Evolutionary conservation across 2,888 invertebrate genomes (phyloP).

Genomic region (Lochmaea capreae): DNA sequence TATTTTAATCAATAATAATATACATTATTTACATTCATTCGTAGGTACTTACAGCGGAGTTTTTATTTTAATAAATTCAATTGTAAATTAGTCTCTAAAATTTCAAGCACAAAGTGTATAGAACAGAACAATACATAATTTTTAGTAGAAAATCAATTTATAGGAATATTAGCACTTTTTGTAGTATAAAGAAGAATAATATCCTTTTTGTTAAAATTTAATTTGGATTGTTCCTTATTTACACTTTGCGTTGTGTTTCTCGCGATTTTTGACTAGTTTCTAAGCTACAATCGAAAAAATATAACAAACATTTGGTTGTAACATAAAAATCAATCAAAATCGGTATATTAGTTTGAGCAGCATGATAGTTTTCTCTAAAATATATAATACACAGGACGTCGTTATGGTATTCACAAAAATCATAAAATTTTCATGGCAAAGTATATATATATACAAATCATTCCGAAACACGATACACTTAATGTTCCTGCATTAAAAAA

Average conservation of each 20-base stretch:
- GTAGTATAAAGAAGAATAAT: background rate
- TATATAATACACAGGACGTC: background rate
- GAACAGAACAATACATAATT: background rate
- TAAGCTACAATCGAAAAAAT: background rate
- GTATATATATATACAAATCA: background rate
- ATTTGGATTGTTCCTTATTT: background rate
- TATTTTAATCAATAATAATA: background rate
- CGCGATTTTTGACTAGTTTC: slow-evolving; percentile 7
- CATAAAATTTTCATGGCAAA: background rate
- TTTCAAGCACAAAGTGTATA: background rate
- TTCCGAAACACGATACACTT: background rate
- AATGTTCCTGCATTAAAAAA: background rate
- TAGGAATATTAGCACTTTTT: background rate
- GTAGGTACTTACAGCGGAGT: background rate
- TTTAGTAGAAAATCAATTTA: background rate
- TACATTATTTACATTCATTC: slow-evolving; percentile 7
- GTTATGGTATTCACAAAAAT: background rate
- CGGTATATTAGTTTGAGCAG: slow-evolving; percentile 8
- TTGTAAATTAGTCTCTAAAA: slow-evolving; percentile 1
- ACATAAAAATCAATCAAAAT: background rate
- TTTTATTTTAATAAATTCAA: background rate
- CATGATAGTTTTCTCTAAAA: background rate
- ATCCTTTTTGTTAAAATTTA: background rate
- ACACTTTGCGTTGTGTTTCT: slow-evolving; percentile 1
- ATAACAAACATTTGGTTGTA: background rate